Evolutionary conservation across 2,888 invertebrate species (phyloP).

Genomic region (Neoascia interrupta): DNA sequence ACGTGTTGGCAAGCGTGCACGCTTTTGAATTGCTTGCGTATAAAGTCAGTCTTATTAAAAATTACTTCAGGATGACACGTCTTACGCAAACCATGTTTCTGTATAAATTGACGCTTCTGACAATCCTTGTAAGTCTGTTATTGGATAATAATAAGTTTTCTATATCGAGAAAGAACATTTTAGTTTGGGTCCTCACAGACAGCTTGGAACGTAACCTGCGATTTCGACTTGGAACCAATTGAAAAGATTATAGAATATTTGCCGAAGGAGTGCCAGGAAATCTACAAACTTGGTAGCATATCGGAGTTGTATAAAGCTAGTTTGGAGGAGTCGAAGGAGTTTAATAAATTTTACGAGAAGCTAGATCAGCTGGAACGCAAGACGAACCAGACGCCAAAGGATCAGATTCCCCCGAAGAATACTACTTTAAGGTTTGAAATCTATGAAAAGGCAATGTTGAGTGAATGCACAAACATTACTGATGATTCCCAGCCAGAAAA

Average conservation of each 20-base stretch:
- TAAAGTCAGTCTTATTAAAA: no score
- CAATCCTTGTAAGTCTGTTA: conserved; percentile 25
- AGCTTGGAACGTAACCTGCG: conserved; percentile 48
- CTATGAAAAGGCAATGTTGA: conserved; percentile 12
- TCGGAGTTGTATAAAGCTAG: conserved; percentile 27
- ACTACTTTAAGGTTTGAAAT: conserved; percentile 22
- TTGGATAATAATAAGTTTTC: background rate
- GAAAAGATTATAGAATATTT: conserved; percentile 23
- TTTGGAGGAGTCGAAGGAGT: conserved; percentile 20
- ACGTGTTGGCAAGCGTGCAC: background rate
- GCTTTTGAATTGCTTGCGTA: background rate
- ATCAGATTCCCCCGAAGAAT: conserved; percentile 10
- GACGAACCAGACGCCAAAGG: background rate
- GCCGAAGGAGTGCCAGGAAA: conserved; percentile 35
- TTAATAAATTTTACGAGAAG: conserved; percentile 15
- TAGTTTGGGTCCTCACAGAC: conserved; percentile 23
- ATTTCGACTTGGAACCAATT: conserved; percentile 44
- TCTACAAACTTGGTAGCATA: conserved; percentile 1
- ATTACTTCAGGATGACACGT: no score
- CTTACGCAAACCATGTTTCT: no score
- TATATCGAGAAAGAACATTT: background rate
- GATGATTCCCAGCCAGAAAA: conserved; percentile 12
- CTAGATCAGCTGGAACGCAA: conserved; percentile 7
- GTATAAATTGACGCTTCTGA: no score
- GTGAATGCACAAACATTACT: conserved; percentile 21